phyloP scores from a whole-genome alignment of 2,888 invertebrate genomes.

The Mimachlamys varia region DNA sequence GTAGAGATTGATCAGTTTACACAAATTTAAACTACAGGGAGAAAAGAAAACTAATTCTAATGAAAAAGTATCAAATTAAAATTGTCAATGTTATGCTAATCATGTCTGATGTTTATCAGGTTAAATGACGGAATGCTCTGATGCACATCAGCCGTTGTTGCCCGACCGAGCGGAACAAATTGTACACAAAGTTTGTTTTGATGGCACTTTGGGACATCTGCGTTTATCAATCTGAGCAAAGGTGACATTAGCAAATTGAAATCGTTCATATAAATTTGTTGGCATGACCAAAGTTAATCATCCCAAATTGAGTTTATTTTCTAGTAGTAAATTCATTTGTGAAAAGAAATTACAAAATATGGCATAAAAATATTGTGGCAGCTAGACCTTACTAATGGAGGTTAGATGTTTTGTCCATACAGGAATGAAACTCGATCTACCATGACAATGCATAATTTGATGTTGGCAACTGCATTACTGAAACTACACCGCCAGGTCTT shows the following conservation, averaged over 20 bases:
- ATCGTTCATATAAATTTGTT: not conserved
- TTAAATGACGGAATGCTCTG: not conserved
- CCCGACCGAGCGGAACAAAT: not conserved
- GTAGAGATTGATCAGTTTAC: not conserved
- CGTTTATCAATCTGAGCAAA: not conserved
- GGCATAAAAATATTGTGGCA: not conserved
- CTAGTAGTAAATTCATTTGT: not conserved
- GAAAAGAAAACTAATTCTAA: not conserved
- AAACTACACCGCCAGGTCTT: not conserved
- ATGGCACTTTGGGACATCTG: not conserved
- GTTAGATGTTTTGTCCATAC: not conserved
- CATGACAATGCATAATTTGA: not conserved
- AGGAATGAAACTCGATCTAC: not conserved
- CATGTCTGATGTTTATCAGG: not conserved
- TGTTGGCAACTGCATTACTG: not conserved
- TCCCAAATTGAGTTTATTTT: not conserved
- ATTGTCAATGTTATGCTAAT: not conserved
- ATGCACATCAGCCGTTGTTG: not conserved
- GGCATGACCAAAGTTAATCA: not conserved
- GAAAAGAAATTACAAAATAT: not conserved
- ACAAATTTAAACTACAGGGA: not conserved
- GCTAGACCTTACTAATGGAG: not conserved
- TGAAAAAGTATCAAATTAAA: not conserved
- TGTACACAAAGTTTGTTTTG: not conserved
- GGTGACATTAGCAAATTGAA: conserved; percentile 26